Conservation (phyloP, 2,888 invertebrate species). For the Lasioglossum marginatum region DNA sequence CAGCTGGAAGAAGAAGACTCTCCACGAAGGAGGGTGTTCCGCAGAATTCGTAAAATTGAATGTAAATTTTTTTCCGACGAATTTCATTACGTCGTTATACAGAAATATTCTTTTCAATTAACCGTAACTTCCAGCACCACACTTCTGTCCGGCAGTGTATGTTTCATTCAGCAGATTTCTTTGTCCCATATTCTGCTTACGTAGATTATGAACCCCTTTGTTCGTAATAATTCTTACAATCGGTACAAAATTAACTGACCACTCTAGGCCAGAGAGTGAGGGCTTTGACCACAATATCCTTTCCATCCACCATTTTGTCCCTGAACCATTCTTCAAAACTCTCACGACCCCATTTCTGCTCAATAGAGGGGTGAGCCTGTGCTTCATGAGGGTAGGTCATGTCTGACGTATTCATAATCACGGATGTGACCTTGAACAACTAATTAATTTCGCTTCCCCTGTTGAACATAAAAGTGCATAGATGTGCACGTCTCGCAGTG, state of each 20-base stretch:
- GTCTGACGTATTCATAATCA: slow-evolving; percentile 8
- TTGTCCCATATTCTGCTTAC: not conserved
- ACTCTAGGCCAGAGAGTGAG: not conserved
- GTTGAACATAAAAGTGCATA: not conserved
- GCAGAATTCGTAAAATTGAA: not conserved
- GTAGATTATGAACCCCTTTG: not conserved
- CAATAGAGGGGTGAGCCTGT: slow-evolving; percentile 9
- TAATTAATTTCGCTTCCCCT: not conserved
- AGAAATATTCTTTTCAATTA: not conserved
- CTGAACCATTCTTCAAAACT: slow-evolving; percentile 10
- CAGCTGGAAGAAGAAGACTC: not conserved
- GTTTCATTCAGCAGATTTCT: not conserved
- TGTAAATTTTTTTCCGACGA: not conserved
- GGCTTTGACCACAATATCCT: slow-evolving; percentile 13
- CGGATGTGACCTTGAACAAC: not conserved
- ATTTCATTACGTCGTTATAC: not conserved
- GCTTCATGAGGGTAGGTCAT: slow-evolving; percentile 7
- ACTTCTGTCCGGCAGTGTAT: not conserved
- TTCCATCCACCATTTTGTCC: slow-evolving; percentile 10
- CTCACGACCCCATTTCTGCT: slow-evolving; percentile 11
- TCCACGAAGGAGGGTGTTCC: not conserved
- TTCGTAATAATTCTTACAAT: slow-evolving; percentile 16
- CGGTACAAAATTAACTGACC: slow-evolving; percentile 6
- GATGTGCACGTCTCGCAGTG: not conserved
- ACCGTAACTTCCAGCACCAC: not conserved